Conservation (phyloP, 2,888 invertebrate species). For the Zaprionus bogoriensis region DNA sequence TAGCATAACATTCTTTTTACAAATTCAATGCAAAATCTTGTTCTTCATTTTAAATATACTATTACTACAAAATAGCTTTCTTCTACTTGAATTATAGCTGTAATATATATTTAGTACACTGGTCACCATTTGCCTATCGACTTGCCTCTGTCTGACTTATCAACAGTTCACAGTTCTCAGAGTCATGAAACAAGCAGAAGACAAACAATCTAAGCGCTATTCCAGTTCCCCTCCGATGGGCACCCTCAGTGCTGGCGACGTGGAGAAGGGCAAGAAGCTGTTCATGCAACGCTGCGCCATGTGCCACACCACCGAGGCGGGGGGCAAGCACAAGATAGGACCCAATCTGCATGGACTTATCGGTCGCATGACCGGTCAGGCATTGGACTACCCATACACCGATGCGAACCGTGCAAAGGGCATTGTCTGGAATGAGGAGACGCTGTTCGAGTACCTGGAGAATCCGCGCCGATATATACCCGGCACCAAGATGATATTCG, state of each 20-base stretch:
- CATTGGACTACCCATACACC: conserved; percentile 94
- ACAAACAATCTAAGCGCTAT: too few relatives aligned
- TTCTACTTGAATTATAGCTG: too few relatives aligned
- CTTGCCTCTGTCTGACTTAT: too few relatives aligned
- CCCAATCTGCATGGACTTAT: conserved; percentile 96
- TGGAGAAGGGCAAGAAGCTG: conserved; percentile 98
- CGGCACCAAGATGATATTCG: conserved; percentile 99
- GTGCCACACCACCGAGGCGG: conserved; percentile 97
- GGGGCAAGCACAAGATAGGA: conserved; percentile 99
- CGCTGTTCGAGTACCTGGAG: conserved; percentile 96
- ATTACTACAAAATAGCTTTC: too few relatives aligned
- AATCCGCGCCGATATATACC: conserved; percentile 99
- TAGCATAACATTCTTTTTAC: too few relatives aligned
- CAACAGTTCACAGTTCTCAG: too few relatives aligned
- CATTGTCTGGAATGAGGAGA: conserved; percentile 97
- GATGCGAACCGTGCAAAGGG: conserved; percentile 98
- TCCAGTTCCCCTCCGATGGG: too few relatives aligned
- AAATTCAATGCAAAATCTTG: too few relatives aligned
- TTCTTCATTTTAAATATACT: too few relatives aligned
- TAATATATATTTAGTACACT: too few relatives aligned
- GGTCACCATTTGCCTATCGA: too few relatives aligned
- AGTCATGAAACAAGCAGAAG: too few relatives aligned
- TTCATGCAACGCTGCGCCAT: conserved; percentile 98
- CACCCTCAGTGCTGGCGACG: conserved; percentile 96
- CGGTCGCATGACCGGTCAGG: conserved; percentile 98